phyloP scores from a whole-genome alignment of 2,888 invertebrate species.

The Rutpela maculata region DNA sequence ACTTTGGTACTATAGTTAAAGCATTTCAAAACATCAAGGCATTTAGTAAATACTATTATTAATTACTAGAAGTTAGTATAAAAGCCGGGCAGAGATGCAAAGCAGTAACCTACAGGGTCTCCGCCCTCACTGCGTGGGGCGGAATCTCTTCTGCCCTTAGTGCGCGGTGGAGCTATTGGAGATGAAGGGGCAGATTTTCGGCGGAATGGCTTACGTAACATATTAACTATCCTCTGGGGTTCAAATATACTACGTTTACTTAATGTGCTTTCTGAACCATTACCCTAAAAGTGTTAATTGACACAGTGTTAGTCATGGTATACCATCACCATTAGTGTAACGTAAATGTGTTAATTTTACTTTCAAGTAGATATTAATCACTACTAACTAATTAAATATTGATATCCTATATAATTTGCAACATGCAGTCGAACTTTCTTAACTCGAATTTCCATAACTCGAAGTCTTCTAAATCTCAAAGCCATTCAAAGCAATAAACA shows the following conservation, averaged over 20 bases:
- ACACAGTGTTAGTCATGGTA: constrained; percentile 33
- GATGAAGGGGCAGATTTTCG: constrained; percentile 82
- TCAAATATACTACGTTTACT: constrained; percentile 77
- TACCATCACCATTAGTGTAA: constrained; percentile 37
- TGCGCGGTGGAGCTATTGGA: constrained; percentile 78
- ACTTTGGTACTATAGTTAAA: too few species aligned
- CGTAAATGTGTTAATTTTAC: constrained; percentile 14
- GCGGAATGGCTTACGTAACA: constrained; percentile 81
- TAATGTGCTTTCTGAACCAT: constrained; percentile 76
- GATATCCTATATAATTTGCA: too few species aligned
- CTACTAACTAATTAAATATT: too few species aligned
- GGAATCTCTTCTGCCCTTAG: constrained; percentile 71
- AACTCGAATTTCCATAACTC: too few species aligned
- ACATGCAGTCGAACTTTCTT: too few species aligned
- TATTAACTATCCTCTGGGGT: constrained; percentile 78
- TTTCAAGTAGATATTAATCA: constrained; percentile 1
- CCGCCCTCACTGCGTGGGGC: constrained; percentile 71
- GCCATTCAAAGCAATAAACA: too few species aligned
- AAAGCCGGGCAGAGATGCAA: constrained; percentile 3
- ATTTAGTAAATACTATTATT: too few species aligned
- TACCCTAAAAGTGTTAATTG: constrained; percentile 69
- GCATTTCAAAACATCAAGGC: too few species aligned
- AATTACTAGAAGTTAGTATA: neutral
- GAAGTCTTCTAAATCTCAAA: too few species aligned
- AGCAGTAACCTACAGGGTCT: constrained; percentile 69